Evolutionary conservation across 2,888 invertebrate genomes (phyloP).

Genomic region (Caenorhabditis becei): DNA sequence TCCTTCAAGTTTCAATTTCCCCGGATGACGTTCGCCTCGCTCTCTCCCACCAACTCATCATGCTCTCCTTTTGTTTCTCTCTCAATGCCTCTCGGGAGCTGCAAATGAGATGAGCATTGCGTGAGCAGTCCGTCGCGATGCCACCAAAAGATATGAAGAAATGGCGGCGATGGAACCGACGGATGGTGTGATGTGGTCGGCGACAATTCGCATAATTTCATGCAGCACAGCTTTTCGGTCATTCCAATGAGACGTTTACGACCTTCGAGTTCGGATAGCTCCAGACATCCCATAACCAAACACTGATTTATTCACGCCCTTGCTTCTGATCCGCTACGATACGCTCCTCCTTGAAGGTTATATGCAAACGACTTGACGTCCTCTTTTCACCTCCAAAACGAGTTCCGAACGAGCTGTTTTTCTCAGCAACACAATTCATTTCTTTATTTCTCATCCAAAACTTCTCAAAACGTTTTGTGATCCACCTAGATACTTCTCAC

Average conservation of each 20-base stretch:
- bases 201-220: conserved; percentile 43
- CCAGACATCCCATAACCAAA: background rate
- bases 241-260: conserved; percentile 26
- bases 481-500: no score
- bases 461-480: conserved; percentile 11
- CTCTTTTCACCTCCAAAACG: conserved; percentile 36
- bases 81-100: conserved; percentile 11
- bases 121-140: conserved; percentile 38
- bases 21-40: conserved; percentile 21
- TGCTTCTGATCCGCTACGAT: conserved; percentile 35
- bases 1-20: conserved; percentile 44
- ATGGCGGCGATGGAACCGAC: conserved; percentile 8
- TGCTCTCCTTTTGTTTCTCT: conserved; percentile 38
- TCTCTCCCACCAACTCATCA: conserved; percentile 19
- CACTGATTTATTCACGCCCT: conserved; percentile 2
- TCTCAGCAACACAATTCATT: conserved; percentile 7
- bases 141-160: conserved; percentile 40
- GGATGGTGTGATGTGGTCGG: background rate
- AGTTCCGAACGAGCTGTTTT: conserved; percentile 44
- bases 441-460: background rate
- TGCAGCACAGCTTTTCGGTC: conserved; percentile 1
- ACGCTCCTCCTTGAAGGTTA: conserved; percentile 47
- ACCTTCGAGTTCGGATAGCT: conserved; percentile 10
- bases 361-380: conserved; percentile 32
- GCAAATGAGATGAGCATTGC: conserved; percentile 56